Conservation (phyloP, 2,113 vertebrate species). For the Chaetura pelagica region DNA sequence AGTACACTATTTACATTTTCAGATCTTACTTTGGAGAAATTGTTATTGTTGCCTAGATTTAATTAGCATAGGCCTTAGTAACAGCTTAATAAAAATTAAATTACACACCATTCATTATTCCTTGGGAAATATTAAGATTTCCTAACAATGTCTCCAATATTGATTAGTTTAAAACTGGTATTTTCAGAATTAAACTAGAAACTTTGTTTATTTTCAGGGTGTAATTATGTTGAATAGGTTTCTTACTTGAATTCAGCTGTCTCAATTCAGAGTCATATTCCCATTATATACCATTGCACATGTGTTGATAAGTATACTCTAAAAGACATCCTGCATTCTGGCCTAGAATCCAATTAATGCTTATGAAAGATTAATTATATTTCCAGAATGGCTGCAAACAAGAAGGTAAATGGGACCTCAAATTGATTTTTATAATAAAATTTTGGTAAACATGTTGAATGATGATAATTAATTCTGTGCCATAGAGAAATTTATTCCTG, state of each 20-base stretch:
- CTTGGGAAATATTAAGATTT: constrained; percentile 68
- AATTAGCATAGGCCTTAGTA: constrained; percentile 56
- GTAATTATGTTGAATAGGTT: constrained; percentile 15
- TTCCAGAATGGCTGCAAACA: background rate
- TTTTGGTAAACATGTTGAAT: background rate
- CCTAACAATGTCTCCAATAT: constrained; percentile 47
- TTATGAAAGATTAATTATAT: background rate
- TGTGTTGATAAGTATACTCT: background rate
- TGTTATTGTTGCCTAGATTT: constrained; percentile 50
- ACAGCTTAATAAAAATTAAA: constrained; percentile 70
- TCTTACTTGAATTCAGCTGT: background rate
- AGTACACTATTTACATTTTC: constrained; percentile 63
- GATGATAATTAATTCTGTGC: background rate
- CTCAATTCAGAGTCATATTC: background rate
- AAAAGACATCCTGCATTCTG: background rate
- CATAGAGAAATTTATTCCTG: background rate
- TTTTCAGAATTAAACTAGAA: constrained; percentile 45
- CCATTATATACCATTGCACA: background rate
- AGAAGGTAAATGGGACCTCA: background rate
- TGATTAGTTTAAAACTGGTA: constrained; percentile 55
- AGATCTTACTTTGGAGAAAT: constrained; percentile 56
- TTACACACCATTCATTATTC: constrained; percentile 53
- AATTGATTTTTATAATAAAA: background rate
- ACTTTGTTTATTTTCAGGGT: constrained; percentile 28
- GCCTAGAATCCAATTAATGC: background rate